Evolutionary conservation across 2,113 vertebrate genomes (phyloP).

Genomic region (Ctenomys sociabilis): DNA sequence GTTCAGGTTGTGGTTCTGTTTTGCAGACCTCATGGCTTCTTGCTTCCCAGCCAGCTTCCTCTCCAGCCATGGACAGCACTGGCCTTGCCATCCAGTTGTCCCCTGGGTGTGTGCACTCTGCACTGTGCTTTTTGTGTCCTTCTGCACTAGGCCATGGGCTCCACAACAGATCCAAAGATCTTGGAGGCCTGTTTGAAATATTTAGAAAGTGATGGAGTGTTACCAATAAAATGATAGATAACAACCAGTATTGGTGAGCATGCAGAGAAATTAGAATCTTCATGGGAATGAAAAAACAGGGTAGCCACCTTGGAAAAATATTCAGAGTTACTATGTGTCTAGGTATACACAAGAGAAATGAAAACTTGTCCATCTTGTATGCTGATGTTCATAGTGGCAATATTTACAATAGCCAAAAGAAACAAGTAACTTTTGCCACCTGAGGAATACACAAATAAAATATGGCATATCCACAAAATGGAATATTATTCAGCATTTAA

Average conservation of each 20-base stretch:
- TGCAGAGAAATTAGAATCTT: neutral
- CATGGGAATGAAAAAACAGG: neutral
- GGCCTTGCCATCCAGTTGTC: neutral
- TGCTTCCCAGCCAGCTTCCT: fast-evolving
- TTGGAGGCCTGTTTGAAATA: neutral
- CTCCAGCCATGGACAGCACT: neutral
- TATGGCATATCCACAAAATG: neutral
- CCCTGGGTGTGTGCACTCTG: neutral
- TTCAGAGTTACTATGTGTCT: neutral
- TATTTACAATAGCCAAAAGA: constrained; percentile 1
- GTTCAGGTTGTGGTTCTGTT: neutral
- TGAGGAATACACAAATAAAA: constrained; percentile 30
- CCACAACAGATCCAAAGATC: neutral
- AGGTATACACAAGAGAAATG: neutral
- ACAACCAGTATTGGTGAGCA: neutral
- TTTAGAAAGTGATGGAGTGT: neutral
- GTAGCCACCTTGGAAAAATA: neutral
- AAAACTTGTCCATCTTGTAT: neutral
- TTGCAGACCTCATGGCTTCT: neutral
- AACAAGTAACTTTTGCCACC: neutral
- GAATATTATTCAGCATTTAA: constrained; percentile 37
- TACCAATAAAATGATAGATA: neutral
- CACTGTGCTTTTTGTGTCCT: neutral
- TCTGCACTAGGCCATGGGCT: neutral
- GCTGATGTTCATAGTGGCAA: neutral